Evolutionary conservation across 2,888 invertebrate genomes (phyloP).

Genomic region (Malthinus flaveolus): DNA sequence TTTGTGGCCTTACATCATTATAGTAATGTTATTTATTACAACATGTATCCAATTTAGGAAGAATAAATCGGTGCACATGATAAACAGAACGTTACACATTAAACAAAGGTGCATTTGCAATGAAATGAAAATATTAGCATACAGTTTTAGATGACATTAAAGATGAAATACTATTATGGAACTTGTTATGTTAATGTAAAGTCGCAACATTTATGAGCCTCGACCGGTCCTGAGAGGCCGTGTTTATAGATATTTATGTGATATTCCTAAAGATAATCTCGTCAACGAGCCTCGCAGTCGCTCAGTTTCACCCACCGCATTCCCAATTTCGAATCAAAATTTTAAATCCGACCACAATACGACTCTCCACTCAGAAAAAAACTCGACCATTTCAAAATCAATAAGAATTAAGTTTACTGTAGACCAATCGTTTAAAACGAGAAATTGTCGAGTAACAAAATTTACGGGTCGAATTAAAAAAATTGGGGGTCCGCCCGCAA

Average conservation of each 20-base stretch:
- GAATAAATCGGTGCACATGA: constrained; percentile 12
- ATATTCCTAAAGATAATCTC: constrained; percentile 47
- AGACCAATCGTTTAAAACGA: too few species aligned
- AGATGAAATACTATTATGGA: constrained; percentile 55
- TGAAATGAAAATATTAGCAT: constrained; percentile 54
- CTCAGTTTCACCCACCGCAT: constrained; percentile 26
- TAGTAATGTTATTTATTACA: constrained; percentile 10
- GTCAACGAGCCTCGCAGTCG: constrained; percentile 33
- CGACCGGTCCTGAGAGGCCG: constrained; percentile 48
- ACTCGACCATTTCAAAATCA: too few species aligned
- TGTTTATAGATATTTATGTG: constrained; percentile 54
- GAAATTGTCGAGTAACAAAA: too few species aligned
- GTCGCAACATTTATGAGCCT: constrained; percentile 43
- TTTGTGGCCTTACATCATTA: constrained; percentile 3
- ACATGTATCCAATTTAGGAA: constrained; percentile 3
- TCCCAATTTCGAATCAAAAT: constrained; percentile 25
- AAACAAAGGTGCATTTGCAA: constrained; percentile 54
- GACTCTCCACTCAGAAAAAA: too few species aligned
- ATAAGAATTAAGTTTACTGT: too few species aligned
- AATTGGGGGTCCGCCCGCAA: too few species aligned
- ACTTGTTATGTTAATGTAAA: constrained; percentile 55
- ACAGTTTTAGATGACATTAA: constrained; percentile 55
- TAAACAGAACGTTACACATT: constrained; percentile 39
- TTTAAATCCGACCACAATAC: constrained; percentile 7
- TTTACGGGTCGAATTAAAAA: too few species aligned